Evolutionary conservation across 2,797 vertebrate genomes (phyloP).

Genomic region (Clarias laeviceps): DNA sequence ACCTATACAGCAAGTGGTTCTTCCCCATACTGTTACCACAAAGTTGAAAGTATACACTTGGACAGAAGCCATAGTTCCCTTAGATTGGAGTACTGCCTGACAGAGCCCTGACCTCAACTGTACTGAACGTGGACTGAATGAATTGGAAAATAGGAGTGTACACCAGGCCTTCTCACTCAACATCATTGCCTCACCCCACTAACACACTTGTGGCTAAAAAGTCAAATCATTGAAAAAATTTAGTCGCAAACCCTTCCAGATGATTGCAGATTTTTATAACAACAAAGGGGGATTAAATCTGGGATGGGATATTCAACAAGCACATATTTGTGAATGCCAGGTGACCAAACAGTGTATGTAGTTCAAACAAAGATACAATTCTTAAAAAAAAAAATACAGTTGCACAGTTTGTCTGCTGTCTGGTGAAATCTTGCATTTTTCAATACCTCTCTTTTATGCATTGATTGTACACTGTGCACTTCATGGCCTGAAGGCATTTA

Average conservation of each 20-base stretch:
- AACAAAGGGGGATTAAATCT: not conserved
- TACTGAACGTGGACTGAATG: not conserved
- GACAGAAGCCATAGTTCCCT: not conserved
- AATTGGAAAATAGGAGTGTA: not conserved
- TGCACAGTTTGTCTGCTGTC: not conserved
- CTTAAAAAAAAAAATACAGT: not conserved
- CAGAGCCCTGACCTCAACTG: not conserved
- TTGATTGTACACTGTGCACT: not conserved
- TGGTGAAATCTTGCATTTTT: not conserved
- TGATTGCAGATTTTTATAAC: not conserved
- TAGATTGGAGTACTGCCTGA: not conserved
- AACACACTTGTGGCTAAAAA: not conserved
- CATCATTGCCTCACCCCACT: not conserved
- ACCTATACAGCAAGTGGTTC: not conserved
- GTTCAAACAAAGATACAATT: not conserved
- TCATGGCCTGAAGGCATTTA: constrained; percentile 1
- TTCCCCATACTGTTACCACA: not conserved
- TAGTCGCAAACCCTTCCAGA: not conserved
- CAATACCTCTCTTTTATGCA: not conserved
- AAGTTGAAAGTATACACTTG: not conserved
- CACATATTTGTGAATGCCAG: not conserved
- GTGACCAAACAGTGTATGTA: not conserved
- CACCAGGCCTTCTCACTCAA: not conserved
- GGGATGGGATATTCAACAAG: not conserved
- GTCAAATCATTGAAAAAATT: not conserved